Evolutionary conservation across 2,888 invertebrate species (phyloP).

Genomic region (Thera britannica): DNA sequence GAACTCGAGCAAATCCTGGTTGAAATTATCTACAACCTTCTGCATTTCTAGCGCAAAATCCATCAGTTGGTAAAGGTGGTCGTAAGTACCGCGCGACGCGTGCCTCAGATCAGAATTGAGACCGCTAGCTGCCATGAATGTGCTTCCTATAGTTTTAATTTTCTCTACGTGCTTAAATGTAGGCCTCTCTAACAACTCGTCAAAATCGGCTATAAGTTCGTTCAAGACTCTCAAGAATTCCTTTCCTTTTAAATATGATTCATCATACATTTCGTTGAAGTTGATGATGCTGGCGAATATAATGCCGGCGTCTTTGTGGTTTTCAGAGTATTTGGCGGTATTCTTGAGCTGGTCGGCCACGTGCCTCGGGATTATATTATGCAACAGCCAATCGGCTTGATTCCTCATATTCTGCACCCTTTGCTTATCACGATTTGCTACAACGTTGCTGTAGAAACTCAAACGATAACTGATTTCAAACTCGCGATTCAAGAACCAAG

Average conservation of each 20-base stretch:
- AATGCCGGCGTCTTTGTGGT: constrained; percentile 95
- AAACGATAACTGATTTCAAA: constrained; percentile 97
- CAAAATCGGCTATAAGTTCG: constrained; percentile 98
- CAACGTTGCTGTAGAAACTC: constrained; percentile 96
- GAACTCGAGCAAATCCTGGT: constrained; percentile 95
- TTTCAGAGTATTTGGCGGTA: constrained; percentile 97
- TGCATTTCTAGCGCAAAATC: constrained; percentile 97
- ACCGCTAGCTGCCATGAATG: constrained; percentile 99
- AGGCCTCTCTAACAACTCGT: constrained; percentile 93
- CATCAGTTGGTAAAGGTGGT: constrained; percentile 94
- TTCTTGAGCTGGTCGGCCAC: constrained; percentile 97
- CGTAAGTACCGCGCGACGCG: constrained; percentile 87
- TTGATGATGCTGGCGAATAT: constrained; percentile 98
- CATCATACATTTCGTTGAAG: constrained; percentile 99
- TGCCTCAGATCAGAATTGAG: constrained; percentile 92
- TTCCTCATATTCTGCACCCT: constrained; percentile 96
- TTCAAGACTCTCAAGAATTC: constrained; percentile 98
- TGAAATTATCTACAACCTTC: constrained; percentile 93
- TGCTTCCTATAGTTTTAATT: constrained; percentile 98
- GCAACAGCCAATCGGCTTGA: constrained; percentile 97
- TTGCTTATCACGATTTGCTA: constrained; percentile 94
- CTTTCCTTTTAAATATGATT: constrained; percentile 96
- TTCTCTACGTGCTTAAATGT: constrained; percentile 96
- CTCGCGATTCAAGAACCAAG: constrained; percentile 97
- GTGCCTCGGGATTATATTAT: constrained; percentile 98